phyloP scores from a whole-genome alignment of 2,888 invertebrate species.

The Pammene fasciana region DNA sequence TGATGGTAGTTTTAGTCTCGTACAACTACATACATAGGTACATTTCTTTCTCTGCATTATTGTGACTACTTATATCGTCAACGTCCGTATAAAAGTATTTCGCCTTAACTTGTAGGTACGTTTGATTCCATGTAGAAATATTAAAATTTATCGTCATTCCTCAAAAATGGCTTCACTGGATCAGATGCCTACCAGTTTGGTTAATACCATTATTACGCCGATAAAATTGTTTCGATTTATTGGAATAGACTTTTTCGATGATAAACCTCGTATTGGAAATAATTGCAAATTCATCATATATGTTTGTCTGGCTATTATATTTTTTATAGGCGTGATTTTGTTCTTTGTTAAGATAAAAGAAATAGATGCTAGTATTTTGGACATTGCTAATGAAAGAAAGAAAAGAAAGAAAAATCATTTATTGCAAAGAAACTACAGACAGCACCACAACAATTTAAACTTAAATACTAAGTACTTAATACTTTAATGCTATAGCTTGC shows the following conservation, averaged over 20 bases:
- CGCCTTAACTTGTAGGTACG: no score
- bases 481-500: conserved; percentile 44
- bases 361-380: conserved; percentile 46
- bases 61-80: no score
- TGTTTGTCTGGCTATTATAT: conserved; percentile 29
- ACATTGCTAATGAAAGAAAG: conserved; percentile 46
- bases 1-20: no score
- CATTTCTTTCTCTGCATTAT: no score
- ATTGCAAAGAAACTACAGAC: no score
- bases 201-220: conserved; percentile 45
- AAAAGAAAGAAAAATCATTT: no score
- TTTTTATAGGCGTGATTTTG: conserved; percentile 43
- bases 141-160: neutral
- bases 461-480: no score
- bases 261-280: conserved; percentile 39
- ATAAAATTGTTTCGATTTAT: conserved; percentile 43
- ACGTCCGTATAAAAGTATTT: no score
- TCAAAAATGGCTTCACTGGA: conserved; percentile 23
- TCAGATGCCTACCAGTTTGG: conserved; percentile 21
- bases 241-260: conserved; percentile 47
- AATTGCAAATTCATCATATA: conserved; percentile 37
- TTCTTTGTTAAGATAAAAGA: conserved; percentile 43
- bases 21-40: no score
- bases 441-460: no score
- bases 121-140: no score